Conservation (phyloP, 2,113 vertebrate genomes). For the Danionella cerebrum region DNA sequence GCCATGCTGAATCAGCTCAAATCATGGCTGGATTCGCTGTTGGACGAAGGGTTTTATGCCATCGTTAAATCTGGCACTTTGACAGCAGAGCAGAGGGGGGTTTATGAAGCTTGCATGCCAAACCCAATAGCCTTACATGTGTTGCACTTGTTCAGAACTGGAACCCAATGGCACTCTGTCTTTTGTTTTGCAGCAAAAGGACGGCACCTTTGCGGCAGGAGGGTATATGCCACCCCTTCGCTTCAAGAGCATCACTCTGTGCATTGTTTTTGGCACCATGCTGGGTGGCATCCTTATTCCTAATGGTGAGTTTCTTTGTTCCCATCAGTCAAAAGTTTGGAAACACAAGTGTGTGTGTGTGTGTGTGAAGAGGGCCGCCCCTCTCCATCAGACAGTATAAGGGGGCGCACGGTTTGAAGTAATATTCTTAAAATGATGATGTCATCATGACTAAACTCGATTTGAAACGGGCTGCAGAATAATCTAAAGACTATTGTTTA, state of each 20-base stretch:
- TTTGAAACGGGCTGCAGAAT: too few species aligned
- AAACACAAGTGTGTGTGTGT: too few species aligned
- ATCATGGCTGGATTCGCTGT: neutral
- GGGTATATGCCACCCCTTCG: slow-evolving; percentile 97
- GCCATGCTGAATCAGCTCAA: slow-evolving; percentile 28
- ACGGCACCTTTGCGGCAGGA: slow-evolving; percentile 89
- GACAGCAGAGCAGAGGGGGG: slow-evolving; percentile 6
- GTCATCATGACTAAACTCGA: too few species aligned
- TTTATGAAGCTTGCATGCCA: slow-evolving; percentile 9
- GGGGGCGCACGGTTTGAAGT: too few species aligned
- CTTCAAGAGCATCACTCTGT: slow-evolving; percentile 88
- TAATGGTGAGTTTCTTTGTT: slow-evolving; percentile 73
- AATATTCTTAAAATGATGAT: too few species aligned
- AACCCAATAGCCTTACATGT: neutral
- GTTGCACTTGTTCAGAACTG: neutral
- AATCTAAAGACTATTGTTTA: too few species aligned
- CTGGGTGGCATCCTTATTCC: slow-evolving; percentile 93
- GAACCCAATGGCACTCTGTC: neutral
- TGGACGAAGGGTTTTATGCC: neutral
- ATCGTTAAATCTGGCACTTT: slow-evolving; percentile 22
- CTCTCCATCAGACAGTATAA: too few species aligned
- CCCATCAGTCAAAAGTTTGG: too few species aligned
- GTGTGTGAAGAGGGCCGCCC: too few species aligned
- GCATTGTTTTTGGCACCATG: slow-evolving; percentile 95
- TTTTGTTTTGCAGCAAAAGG: slow-evolving; percentile 76